Conservation (phyloP, 2,888 invertebrate species). For the Scaeva pyrastri region DNA sequence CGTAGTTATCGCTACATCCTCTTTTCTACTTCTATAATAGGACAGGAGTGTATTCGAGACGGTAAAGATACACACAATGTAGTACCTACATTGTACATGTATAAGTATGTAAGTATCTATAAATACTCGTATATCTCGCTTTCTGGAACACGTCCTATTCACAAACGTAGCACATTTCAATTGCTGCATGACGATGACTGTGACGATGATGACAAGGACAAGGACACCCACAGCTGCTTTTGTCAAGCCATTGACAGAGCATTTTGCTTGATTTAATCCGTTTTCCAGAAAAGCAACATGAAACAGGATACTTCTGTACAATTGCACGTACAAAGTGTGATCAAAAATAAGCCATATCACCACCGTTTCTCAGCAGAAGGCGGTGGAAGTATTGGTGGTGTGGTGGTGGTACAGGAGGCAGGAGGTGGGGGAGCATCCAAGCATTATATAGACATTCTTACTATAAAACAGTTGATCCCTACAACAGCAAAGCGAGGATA, state of each 20-base stretch:
- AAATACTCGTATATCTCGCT: constrained; percentile 5
- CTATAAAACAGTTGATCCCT: constrained; percentile 46
- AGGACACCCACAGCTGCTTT: constrained; percentile 32
- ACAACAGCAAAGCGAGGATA: constrained; percentile 14
- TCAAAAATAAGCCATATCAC: constrained; percentile 47
- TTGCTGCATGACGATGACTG: constrained; percentile 24
- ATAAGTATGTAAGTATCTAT: not conserved
- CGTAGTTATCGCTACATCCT: constrained; percentile 31
- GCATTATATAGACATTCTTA: constrained; percentile 11
- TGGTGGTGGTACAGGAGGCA: not conserved
- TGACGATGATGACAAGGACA: not conserved
- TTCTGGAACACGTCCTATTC: constrained; percentile 33
- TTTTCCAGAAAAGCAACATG: constrained; percentile 36
- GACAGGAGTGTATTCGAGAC: not conserved
- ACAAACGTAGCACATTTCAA: constrained; percentile 37
- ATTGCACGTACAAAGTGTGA: constrained; percentile 43
- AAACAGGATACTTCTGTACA: constrained; percentile 33
- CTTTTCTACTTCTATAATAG: not conserved
- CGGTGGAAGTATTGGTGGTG: too few species aligned
- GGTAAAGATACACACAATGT: constrained; percentile 7
- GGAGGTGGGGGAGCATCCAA: not conserved
- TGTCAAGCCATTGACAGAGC: constrained; percentile 37
- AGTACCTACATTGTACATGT: not conserved
- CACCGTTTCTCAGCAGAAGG: too few species aligned
- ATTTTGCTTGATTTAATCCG: constrained; percentile 52